phyloP scores from a whole-genome alignment of 2,113 vertebrate species.

The Hydrochoerus hydrochaeris region DNA sequence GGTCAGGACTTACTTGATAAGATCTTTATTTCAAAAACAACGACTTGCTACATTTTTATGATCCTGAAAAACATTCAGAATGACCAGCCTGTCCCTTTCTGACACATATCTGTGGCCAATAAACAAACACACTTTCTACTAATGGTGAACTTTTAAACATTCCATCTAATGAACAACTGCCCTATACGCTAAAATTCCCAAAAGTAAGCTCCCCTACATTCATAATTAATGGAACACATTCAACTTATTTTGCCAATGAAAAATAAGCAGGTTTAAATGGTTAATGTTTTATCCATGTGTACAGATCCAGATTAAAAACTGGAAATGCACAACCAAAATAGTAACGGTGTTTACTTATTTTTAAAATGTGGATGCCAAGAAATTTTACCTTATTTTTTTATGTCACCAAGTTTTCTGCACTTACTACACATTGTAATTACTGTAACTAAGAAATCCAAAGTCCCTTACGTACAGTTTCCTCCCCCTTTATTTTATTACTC shows the following conservation, averaged over 20 bases:
- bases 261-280: slow-evolving; percentile 40
- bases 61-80: slow-evolving; percentile 53
- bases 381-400: slow-evolving; percentile 42
- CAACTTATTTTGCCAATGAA: background rate
- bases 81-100: background rate
- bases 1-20: slow-evolving; percentile 1
- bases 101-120: slow-evolving; percentile 13
- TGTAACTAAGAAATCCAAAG: background rate
- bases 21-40: slow-evolving; percentile 37
- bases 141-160: slow-evolving; percentile 39
- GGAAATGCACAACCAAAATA: background rate
- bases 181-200: slow-evolving; percentile 2
- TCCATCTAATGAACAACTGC: background rate
- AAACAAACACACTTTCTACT: background rate
- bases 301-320: slow-evolving; percentile 36
- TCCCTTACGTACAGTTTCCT: background rate
- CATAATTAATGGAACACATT: slow-evolving; percentile 3
- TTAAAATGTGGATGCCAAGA: background rate
- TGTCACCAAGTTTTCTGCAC: background rate
- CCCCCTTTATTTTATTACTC: slow-evolving; percentile 18
- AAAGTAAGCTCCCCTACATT: background rate
- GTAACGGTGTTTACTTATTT: accelerated
- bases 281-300: background rate
- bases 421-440: background rate
- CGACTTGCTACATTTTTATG: slow-evolving; percentile 4